A percentile compares a stretch with the other conserved stretches of the same genome.
Conservation (phyloP, 2,888 invertebrate genomes). For the Pyrgus malvae region DNA sequence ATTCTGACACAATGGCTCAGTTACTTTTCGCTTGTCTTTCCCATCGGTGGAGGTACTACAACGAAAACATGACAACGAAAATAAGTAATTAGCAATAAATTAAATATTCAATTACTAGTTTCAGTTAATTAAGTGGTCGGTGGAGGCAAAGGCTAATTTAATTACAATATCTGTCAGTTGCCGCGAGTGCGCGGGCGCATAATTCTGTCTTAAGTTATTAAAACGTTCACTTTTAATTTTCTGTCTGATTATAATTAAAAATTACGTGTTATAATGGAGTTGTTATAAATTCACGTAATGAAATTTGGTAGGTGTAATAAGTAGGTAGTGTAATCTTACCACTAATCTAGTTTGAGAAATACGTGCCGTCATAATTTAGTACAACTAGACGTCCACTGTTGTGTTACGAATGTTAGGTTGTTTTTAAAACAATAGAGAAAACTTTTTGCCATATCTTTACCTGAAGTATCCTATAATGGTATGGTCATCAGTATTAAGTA, state of each 20-base stretch:
- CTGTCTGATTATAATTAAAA: conserved; percentile 11
- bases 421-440: no score
- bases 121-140: conserved; percentile 58
- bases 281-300: background rate
- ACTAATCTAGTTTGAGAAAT: no score
- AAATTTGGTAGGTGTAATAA: no score
- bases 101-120: conserved; percentile 66
- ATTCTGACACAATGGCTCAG: background rate
- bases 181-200: conserved; percentile 27
- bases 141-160: conserved; percentile 48
- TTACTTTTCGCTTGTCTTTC: background rate
- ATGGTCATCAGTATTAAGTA: no score
- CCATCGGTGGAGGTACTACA: background rate
- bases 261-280: conserved; percentile 16
- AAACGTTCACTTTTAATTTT: conserved; percentile 16
- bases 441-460: no score
- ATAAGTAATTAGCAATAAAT: conserved; percentile 65
- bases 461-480: no score
- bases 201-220: conserved; percentile 23
- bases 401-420: no score
- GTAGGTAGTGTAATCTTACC: no score
- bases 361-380: no score
- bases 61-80: conserved; percentile 30
- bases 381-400: no score
- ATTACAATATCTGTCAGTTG: conserved; percentile 45